Evolutionary conservation across 2,113 vertebrate species (phyloP).

Genomic region (Gopherus evgoodei): DNA sequence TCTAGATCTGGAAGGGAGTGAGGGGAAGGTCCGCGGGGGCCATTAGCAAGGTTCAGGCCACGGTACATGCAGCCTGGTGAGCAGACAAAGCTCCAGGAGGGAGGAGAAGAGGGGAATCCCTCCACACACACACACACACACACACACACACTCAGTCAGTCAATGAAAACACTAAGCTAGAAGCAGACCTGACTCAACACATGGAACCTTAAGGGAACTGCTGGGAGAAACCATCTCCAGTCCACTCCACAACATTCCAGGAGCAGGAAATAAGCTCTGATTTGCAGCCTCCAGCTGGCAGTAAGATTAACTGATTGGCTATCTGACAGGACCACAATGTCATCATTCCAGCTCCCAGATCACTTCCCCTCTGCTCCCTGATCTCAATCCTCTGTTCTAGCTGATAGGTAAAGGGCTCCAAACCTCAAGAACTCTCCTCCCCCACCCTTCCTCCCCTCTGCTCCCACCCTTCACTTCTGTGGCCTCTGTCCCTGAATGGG

Average conservation of each 20-base stretch:
- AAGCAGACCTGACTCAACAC: not conserved
- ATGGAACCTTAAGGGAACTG: constrained; percentile 23
- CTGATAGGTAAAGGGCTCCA: not conserved
- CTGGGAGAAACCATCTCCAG: not conserved
- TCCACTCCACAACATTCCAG: constrained; percentile 25
- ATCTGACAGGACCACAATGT: not conserved
- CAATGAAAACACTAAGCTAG: constrained; percentile 17
- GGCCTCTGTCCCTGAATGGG: not conserved
- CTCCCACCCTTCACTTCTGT: not conserved
- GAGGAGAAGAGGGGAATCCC: not conserved
- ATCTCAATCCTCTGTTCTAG: not conserved
- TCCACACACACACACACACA: too few relatives aligned
- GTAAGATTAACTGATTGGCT: not conserved
- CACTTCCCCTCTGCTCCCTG: not conserved
- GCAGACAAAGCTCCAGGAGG: constrained; percentile 2
- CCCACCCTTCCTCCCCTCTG: not conserved
- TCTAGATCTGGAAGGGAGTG: constrained; percentile 89
- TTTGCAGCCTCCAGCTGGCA: not conserved
- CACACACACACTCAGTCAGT: not conserved
- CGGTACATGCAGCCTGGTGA: not conserved
- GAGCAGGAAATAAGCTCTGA: not conserved
- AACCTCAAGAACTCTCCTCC: not conserved
- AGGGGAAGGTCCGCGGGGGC: constrained; percentile 6
- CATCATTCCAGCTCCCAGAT: not conserved
- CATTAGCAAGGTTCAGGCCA: constrained; percentile 41